Base-by-base conservation (phyloP, 2,888 invertebrate species). In the Dioctria linearis region DNA sequence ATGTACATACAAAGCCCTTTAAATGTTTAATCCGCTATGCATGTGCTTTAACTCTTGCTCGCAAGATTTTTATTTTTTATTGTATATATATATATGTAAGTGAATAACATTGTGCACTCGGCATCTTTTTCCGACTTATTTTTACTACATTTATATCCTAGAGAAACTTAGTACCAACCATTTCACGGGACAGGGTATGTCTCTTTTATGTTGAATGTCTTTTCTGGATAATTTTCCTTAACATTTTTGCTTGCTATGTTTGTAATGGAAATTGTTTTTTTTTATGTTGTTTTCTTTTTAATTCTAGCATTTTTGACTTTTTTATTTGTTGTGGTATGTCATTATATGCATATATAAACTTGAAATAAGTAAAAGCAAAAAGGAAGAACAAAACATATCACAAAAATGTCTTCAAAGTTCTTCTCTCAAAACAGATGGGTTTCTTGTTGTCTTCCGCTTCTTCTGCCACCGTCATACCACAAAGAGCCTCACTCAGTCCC, bases 201-300 rank as follows among this genome's bases (percentile, higher is more conserved):
- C 76, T 67, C 69, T 57, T 79, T 79, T 59, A 67, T 69, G 67
- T 79, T 54, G 46, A 5, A 66, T 79, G 79, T 69, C 79, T 67
- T 57, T 51, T 65, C 43, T 59, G 59, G 67, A 79, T 69, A 79
- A 79, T 79, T 79, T 79, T 25, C 69, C 69, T 71, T 71, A 71
- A 63, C 69, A 71, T 79, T 71, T 79, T 79, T 79, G 6, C 65
- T 39, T 42, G 61, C 5, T 61, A 37, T 69, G 69, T 46, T 79
- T 61, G 46, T 51, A 25, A 25, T 25, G 25, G 25, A 25, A 1
- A 25, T 25, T n/a, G n/a, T 25, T 25, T 25, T 25, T 25, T 25
- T 25, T 25, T 25, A 25, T 2, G 25, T 25, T n/a, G n/a, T 25
- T 25, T 25, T 25, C 2, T 25, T 25, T 25, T 25, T 25, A 25